Evolutionary conservation across 2,888 invertebrate genomes (phyloP).

Genomic region (Standfussiana lucernea): DNA sequence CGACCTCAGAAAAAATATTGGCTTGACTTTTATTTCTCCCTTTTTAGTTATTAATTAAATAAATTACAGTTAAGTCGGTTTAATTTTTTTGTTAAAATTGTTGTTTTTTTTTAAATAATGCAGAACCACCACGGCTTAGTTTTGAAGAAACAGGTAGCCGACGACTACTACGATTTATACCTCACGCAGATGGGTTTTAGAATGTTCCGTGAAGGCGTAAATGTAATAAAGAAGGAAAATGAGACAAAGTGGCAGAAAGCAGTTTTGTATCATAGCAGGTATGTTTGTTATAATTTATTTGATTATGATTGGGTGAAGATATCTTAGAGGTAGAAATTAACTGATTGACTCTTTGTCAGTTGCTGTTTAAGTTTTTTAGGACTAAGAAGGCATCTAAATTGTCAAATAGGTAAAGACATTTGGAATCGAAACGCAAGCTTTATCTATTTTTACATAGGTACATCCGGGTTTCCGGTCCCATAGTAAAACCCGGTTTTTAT

Average conservation of each 20-base stretch:
- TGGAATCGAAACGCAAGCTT: not conserved
- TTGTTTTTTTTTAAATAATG: constrained; percentile 60
- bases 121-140: constrained; percentile 86
- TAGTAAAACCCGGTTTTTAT: no score
- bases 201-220: constrained; percentile 86
- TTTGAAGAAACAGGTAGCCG: constrained; percentile 92
- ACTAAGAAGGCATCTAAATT: not conserved
- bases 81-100: no score
- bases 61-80: not conserved
- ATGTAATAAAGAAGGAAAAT: constrained; percentile 85
- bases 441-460: no score
- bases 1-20: not conserved
- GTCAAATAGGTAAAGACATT: not conserved
- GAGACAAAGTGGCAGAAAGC: constrained; percentile 87
- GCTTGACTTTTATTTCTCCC: not conserved
- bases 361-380: not conserved
- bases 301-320: not conserved
- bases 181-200: constrained; percentile 89
- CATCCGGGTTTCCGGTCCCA: no score
- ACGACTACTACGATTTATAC: constrained; percentile 93
- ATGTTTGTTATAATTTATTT: constrained; percentile 40
- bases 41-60: not conserved
- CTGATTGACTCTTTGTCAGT: not conserved
- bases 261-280: constrained; percentile 88
- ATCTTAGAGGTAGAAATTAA: not conserved